These are phyloP conservation scores for Ceratina japonica DNA, from an alignment of 1,140 invertebrate species.

Conservation along the genomic window DNA sequence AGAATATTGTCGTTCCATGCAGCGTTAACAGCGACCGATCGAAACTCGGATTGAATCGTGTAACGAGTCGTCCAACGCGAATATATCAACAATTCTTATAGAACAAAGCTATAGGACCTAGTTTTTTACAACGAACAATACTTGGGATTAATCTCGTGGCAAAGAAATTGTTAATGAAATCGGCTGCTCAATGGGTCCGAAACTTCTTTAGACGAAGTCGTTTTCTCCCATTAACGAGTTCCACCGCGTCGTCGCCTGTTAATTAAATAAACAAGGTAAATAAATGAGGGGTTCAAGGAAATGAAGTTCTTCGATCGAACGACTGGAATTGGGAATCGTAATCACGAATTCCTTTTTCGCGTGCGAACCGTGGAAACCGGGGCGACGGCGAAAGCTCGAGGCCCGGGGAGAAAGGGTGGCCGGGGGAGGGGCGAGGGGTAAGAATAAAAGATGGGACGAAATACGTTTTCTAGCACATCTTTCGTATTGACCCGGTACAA, in stretches of 20 bases:
- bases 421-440: too few species aligned
- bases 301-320: neutral
- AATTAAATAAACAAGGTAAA: too few species aligned
- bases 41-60: neutral
- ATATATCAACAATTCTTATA: neutral
- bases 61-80: too few species aligned
- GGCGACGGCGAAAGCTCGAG: neutral
- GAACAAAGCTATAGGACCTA: too few species aligned
- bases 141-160: too few species aligned
- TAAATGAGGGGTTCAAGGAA: neutral
- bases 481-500: slow-evolving; percentile 26
- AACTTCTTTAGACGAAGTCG: too few species aligned
- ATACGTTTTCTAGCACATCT: slow-evolving; percentile 36
- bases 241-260: too few species aligned
- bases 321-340: neutral
- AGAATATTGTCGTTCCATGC: neutral
- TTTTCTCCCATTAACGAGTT: too few species aligned
- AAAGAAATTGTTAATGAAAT: too few species aligned
- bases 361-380: neutral
- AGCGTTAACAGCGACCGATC: slow-evolving; percentile 13
- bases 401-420: neutral
- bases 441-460: slow-evolving; percentile 3
- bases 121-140: too few species aligned
- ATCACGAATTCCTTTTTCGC: neutral
- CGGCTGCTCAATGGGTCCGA: too few species aligned